Base-by-base conservation (phyloP, 2,888 invertebrate genomes). In the Stenotaenia linearis region DNA sequence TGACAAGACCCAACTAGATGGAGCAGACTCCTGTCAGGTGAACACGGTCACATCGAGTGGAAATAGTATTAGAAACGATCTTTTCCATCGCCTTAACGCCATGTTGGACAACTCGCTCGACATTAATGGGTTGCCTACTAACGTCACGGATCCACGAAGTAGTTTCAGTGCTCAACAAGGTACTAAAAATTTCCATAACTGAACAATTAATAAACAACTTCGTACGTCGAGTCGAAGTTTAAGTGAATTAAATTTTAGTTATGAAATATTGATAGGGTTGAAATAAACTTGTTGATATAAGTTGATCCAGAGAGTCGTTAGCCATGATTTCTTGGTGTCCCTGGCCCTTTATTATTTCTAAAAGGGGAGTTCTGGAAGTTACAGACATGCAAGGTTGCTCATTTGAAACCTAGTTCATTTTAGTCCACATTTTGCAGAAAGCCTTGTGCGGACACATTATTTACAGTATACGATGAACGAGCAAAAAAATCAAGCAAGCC, bases 71-170 rank as follows among this genome's bases (percentile, higher is more conserved):
- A 50, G 32, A n/a, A 61, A 81, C 12, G 86, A 86, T 78, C 83
- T 86, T 50, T 85, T 86, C 80, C 85, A 85, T 79, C 83, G 85
- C 30, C 85, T 87, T 80, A 87, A 86, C 83, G 85, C 86, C 56
- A 84, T 86, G 81, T 83, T 87, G 77, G 86, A 86, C 81, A 86
- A 86, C 82, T 84, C 85, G 1, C 81, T 86, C 18, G 86, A 87
- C 79, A 81, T 86, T 28, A 82, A 83, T 30, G 30, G 77, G 15
- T 15, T 76, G 35, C 30, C 30, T 7, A 74, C 74, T 3, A 32
- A 74, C 74, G 50, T 50, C 50, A 50, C 50, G 50, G 75, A 74
- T 74, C 28, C 75, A n/a, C 37, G 32, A 30, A 32, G 37, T 37
- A 76, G 77, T 37, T 35, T 76, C 77, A n/a, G 77, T 37, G 32